Evolutionary conservation across 2,888 invertebrate species (phyloP), one percentile per base, ranked within the genome.

Genomic region (Oscheius sp.): DNA sequence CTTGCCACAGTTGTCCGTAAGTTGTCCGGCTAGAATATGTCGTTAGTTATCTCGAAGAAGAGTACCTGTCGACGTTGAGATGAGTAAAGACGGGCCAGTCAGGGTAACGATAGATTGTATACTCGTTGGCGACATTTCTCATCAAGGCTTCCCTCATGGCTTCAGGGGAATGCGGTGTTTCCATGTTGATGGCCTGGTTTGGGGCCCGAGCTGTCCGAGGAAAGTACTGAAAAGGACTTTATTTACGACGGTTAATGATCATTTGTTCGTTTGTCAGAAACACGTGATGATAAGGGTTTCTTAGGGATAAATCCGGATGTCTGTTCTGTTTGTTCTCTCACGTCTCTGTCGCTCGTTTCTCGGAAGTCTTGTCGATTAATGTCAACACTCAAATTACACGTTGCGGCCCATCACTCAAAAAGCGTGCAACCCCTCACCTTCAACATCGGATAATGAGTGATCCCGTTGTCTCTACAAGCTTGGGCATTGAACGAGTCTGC

Each of bases 61-160:
- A 23, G 23, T 66, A 80, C 78, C 75, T 73, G 73, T 81, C 84
- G 21, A 86, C 85, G 53, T 84, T 80, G 45, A 87, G 73, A 74
- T 85, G 85, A 27, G 77, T 78, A 52, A 88, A 79, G 61, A 79
- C 79, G 46, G 88, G 88, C 88, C 88, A 88, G 63, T 88, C 86
- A n/a, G 81, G 79, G 66, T 88, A 88, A 56, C 83, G 72, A 61
- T 79, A 80, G 72, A 79, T 77, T 43, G 80, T 75, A 71, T 82
- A 83, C 69, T 83, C 83, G 73, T 83, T 83, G 69, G 70, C 71
- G 45, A 83, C 75, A 23, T 76, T 76, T 49, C 81, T 69, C 63
- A 78, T 71, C 56, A 78, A 59, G 29, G 76, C 72, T 35, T 80
- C 80, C 52, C 80, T 72, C 74, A 81, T 78, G 25, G 73, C 76